Evolutionary conservation across 2,113 vertebrate genomes (phyloP).

Genomic region (Sciurus niger): DNA sequence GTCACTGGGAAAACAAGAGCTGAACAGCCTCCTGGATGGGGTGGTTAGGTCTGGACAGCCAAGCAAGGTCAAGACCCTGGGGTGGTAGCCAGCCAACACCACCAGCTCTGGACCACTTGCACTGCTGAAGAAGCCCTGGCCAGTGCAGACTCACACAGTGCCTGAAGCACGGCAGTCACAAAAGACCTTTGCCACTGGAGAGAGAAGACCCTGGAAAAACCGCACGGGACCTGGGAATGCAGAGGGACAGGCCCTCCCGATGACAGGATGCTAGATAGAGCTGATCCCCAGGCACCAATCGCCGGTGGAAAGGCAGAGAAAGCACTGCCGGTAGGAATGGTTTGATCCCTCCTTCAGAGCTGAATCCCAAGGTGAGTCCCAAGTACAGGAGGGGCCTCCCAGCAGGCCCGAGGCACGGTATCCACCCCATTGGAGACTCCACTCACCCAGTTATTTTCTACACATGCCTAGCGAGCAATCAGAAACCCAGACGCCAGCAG

Average conservation of each 20-base stretch:
- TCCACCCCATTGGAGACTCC: neutral
- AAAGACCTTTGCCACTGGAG: neutral
- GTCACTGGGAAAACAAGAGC: neutral
- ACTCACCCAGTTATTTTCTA: too few relatives aligned
- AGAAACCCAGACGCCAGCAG: neutral
- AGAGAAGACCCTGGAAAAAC: neutral
- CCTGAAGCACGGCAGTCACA: neutral
- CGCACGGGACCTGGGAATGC: neutral
- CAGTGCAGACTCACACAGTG: neutral
- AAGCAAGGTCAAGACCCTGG: neutral
- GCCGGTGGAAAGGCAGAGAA: neutral
- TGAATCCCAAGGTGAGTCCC: too few relatives aligned
- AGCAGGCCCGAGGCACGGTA: too few relatives aligned
- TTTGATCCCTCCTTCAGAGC: too few relatives aligned
- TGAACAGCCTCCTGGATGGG: too few relatives aligned
- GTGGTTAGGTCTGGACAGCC: neutral
- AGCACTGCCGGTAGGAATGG: neutral
- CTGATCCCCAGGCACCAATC: too few relatives aligned
- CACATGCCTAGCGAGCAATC: neutral
- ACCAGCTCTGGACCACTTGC: neutral
- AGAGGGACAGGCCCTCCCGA: neutral
- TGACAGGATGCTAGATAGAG: too few relatives aligned
- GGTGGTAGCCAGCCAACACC: neutral
- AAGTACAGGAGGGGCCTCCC: neutral
- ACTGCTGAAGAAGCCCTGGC: neutral